A percentile compares a stretch with the other conserved stretches of the same genome.
These are phyloP conservation scores for Zosterops borbonicus DNA, from an alignment of 2,113 vertebrate species.

Conservation along the genomic window DNA sequence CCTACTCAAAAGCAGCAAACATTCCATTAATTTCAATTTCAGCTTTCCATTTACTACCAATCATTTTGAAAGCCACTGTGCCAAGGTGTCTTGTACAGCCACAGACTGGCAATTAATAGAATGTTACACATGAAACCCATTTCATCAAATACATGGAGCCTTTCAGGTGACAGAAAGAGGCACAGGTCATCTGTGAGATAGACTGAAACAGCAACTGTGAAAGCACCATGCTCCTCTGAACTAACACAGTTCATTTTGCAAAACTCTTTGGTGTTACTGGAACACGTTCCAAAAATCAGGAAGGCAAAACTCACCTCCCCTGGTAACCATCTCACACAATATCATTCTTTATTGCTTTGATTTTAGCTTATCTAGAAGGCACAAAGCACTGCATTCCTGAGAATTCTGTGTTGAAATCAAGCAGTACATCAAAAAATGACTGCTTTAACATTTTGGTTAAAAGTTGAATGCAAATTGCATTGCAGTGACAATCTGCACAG, in stretches of 20 bases:
- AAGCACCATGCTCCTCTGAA: not conserved
- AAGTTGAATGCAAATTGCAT: not conserved
- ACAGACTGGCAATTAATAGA: not conserved
- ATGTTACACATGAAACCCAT: not conserved
- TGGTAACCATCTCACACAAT: not conserved
- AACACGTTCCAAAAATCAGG: not conserved
- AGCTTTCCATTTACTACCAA: not conserved
- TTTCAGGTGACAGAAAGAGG: not conserved
- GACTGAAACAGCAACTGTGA: not conserved
- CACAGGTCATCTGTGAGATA: not conserved
- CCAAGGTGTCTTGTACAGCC: not conserved
- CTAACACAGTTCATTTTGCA: not conserved
- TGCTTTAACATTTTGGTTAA: not conserved
- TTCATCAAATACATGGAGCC: not conserved
- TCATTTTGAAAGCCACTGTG: not conserved
- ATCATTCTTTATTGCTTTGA: not conserved
- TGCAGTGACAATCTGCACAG: not conserved
- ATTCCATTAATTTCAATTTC: not conserved
- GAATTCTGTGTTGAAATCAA: not conserved
- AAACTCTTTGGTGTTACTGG: not conserved
- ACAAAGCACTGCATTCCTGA: not conserved
- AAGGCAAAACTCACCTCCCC: not conserved
- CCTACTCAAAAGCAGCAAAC: not conserved
- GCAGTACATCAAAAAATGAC: not conserved
- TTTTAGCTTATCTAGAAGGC: not conserved